Conservation (phyloP, 1,140 invertebrate genomes). For the Euborellia annulipes region DNA sequence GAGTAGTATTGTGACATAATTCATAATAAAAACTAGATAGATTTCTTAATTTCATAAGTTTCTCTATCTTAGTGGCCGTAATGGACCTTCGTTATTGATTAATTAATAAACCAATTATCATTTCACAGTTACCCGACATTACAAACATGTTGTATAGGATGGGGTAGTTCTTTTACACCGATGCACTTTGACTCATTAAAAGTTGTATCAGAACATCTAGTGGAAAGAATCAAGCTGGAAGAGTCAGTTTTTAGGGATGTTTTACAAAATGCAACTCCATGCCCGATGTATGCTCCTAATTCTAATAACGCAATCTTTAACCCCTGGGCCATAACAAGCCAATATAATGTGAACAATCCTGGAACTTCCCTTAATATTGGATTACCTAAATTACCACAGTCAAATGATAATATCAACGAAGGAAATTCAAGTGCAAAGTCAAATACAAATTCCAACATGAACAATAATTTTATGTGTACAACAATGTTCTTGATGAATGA, state of each 20-base stretch:
- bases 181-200: constrained; percentile 12
- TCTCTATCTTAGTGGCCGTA: too few species aligned
- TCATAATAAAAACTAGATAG: too few species aligned
- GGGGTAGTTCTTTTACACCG: constrained; percentile 5
- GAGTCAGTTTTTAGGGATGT: constrained; percentile 8
- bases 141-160: constrained; percentile 3
- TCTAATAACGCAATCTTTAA: constrained; percentile 2
- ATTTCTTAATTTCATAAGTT: too few species aligned
- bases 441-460: constrained; percentile 7
- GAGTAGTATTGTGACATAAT: too few species aligned
- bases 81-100: too few species aligned
- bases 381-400: constrained; percentile 1
- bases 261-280: constrained; percentile 8
- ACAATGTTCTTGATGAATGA: constrained; percentile 14
- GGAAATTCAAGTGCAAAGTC: background rate
- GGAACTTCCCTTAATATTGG: constrained; percentile 1
- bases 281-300: constrained; percentile 5
- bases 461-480: constrained; percentile 13
- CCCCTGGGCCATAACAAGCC: constrained; percentile 2
- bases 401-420: constrained; percentile 1
- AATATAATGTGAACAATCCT: constrained; percentile 6
- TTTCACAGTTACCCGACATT: too few species aligned
- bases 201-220: constrained; percentile 12
- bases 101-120: too few species aligned
- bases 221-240: constrained; percentile 13